Percentiles rank a stretch among this genome's conserved stretches.
Conservation (phyloP, 2,797 vertebrate genomes). For the Sorex maritimensis region DNA sequence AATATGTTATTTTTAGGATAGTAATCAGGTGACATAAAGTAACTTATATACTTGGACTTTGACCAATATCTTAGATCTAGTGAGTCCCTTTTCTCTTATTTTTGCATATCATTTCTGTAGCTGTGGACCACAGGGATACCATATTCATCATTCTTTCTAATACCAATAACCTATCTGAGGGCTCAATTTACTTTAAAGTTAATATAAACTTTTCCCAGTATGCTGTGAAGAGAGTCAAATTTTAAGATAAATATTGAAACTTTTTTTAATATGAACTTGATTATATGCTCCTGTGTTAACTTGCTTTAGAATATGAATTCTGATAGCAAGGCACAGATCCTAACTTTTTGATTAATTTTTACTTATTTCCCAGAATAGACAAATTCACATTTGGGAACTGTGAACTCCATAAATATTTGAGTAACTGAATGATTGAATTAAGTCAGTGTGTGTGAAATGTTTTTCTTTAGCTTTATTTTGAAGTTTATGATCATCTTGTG, state of each 20-base stretch:
- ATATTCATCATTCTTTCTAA: conserved; percentile 77
- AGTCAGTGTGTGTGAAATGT: conserved; percentile 45
- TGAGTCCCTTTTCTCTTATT: conserved; percentile 48
- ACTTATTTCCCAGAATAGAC: conserved; percentile 83
- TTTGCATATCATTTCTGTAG: conserved; percentile 77
- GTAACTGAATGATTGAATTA: conserved; percentile 81
- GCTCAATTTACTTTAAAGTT: conserved; percentile 83
- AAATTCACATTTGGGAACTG: conserved; percentile 75
- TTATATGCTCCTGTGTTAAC: conserved; percentile 80
- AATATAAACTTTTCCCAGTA: conserved; percentile 82
- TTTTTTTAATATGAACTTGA: conserved; percentile 87
- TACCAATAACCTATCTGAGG: conserved; percentile 83
- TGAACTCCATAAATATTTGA: conserved; percentile 84
- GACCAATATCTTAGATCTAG: conserved; percentile 16
- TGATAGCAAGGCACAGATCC: conserved; percentile 76
- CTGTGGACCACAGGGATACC: conserved; percentile 69
- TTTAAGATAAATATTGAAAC: conserved; percentile 83
- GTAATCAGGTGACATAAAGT: conserved; percentile 40
- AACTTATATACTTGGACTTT: conserved; percentile 61
- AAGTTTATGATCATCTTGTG: conserved; percentile 62
- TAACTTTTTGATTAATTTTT: conserved; percentile 86
- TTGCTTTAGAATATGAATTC: conserved; percentile 83
- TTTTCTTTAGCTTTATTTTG: conserved; percentile 76
- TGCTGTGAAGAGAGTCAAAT: conserved; percentile 76
- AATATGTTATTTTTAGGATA: conserved; percentile 64